Evolutionary conservation across 1,140 invertebrate species (phyloP).

Genomic region (Pogonognathellus flavescens): DNA sequence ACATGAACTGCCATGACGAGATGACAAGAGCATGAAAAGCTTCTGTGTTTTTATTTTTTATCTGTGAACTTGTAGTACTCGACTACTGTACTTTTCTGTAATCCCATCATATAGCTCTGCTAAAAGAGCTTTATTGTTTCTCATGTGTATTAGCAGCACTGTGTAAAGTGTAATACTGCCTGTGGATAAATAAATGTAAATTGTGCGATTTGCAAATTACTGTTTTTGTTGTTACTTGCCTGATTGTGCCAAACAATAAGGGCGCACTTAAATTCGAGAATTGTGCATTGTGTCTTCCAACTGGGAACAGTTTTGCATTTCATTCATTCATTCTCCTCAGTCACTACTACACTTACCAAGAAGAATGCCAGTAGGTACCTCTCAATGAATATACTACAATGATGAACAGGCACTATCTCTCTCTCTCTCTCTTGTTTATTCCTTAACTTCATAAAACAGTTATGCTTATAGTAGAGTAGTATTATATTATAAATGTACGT

Average conservation of each 20-base stretch:
- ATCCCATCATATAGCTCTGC: too few species aligned
- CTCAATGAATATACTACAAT: too few species aligned
- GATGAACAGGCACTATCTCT: too few species aligned
- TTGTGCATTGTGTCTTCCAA: neutral
- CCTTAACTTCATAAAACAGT: too few species aligned
- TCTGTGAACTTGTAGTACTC: neutral
- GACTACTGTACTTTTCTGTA: neutral
- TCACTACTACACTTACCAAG: too few species aligned
- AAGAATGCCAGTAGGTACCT: too few species aligned
- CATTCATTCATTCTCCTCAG: too few species aligned
- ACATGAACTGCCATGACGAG: neutral
- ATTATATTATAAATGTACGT: too few species aligned
- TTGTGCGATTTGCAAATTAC: slow-evolving; percentile 35
- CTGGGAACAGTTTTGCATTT: too few species aligned
- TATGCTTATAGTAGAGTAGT: too few species aligned
- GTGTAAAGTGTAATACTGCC: neutral
- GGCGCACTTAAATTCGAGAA: slow-evolving; percentile 20
- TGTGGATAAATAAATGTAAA: neutral
- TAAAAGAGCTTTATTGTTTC: neutral
- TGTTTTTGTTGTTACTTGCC: neutral
- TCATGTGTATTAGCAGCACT: neutral
- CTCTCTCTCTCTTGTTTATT: too few species aligned
- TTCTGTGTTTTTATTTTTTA: slow-evolving; percentile 5
- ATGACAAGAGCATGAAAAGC: slow-evolving; percentile 1
- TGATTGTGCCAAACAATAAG: slow-evolving; percentile 34